Base-by-base conservation (phyloP, 2,888 invertebrate species). In the Dinocampus coccinellae region DNA sequence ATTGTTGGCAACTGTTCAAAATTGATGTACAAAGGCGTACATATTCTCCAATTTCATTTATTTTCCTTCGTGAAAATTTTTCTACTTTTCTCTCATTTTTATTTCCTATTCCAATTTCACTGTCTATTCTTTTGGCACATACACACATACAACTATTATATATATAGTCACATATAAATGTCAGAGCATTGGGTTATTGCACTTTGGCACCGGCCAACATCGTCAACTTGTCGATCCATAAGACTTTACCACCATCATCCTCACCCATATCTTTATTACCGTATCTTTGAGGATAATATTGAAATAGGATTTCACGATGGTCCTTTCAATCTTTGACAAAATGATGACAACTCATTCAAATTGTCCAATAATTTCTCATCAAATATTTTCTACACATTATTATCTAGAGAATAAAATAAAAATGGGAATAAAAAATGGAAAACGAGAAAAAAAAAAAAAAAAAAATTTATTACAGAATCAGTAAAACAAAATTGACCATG, bases 231-330 rank as follows among this genome's bases (percentile, higher is more conserved):
- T 55, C 55, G 52, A 58, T 34, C 58, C 34, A 58, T 58, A 36
- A 62, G 36, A 68, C 58, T 16, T 16, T 57, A 29, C 57, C 22
- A 55, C 24, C 11, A n/a, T 26, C 55, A 57, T 52, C 42, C 36
- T 20, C 70, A 62, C 53, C 24, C 63, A 63, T 70, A 64, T 70
- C 70, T 64, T 70, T 70, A 70, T 70, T 70, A 47, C 64, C 63
- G 16, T 64, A 70, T 64, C 58, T 58, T 63, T 29, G 42, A 36
- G 52, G 58, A 68, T 36, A 61, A 33, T 52, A 39, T 52, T 47
- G 34, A 57, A 42, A 39, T 26, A 39, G 39, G 36, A 34, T 20
- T 3, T n/a, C 57, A 24, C n/a, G 26, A 4, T 26, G 57, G 26
- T 26, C 13, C n/a, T n/a, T 24, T 22, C 57, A 57, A 9, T 9